Percentiles rank a stretch among this genome's conserved stretches.
phyloP scores from a whole-genome alignment of 2,888 invertebrate genomes.

The Rhamnusium bicolor region DNA sequence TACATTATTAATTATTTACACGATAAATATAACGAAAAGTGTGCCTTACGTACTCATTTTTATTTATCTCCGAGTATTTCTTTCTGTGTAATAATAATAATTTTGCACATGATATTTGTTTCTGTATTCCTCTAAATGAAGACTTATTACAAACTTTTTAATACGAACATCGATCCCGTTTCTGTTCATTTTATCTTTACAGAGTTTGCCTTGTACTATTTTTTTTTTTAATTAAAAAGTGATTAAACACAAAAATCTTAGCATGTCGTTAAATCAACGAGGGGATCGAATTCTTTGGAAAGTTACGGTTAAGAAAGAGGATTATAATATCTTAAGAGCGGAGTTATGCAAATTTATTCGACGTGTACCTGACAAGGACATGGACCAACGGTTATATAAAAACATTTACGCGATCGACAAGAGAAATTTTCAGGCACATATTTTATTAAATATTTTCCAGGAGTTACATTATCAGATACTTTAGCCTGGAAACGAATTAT shows the following conservation, averaged over 20 bases:
- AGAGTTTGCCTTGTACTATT: too few species aligned
- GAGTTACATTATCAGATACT: not conserved
- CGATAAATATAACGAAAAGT: too few species aligned
- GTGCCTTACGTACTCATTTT: too few species aligned
- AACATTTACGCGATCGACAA: not conserved
- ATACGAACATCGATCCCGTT: too few species aligned
- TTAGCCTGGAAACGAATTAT: too few species aligned
- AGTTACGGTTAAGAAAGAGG: not conserved
- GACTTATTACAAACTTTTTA: too few species aligned
- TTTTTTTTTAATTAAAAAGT: not conserved
- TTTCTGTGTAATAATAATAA: too few species aligned
- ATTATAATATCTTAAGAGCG: not conserved
- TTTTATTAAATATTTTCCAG: not conserved
- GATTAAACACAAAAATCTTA: not conserved
- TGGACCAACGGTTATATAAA: constrained; percentile 12
- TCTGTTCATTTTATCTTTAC: too few species aligned
- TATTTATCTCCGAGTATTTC: too few species aligned
- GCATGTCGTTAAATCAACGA: not conserved
- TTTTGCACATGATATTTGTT: too few species aligned
- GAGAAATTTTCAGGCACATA: constrained; percentile 6
- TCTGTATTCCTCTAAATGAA: too few species aligned
- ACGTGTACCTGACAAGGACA: constrained; percentile 22
- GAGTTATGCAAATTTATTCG: constrained; percentile 20
- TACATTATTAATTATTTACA: too few species aligned
- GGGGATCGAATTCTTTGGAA: not conserved